A percentile compares a stretch with the other conserved stretches of the same genome.
Conservation (phyloP, 2,888 invertebrate species). For the Agrochola litura region DNA sequence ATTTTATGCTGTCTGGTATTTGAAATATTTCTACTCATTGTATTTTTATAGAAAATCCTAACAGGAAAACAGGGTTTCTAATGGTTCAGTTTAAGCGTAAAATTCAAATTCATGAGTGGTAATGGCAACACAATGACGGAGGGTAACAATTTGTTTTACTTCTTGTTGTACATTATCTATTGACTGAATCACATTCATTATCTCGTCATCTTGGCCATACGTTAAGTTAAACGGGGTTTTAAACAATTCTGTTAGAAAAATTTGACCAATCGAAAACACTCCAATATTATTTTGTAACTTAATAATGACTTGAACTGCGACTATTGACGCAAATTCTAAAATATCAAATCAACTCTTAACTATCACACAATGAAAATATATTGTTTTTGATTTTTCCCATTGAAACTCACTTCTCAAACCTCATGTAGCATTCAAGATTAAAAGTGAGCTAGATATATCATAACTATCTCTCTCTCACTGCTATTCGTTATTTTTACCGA, state of each 20-base stretch:
- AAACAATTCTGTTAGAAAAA: conserved; percentile 28
- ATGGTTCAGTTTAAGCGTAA: conserved; percentile 71
- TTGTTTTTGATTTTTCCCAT: background rate
- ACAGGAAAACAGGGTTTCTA: conserved; percentile 86
- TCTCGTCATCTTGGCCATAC: conserved; percentile 32
- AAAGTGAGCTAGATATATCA: conserved; percentile 10
- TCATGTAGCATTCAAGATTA: conserved; percentile 13
- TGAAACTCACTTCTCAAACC: background rate
- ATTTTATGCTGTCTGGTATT: conserved; percentile 61
- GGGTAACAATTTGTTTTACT: conserved; percentile 42
- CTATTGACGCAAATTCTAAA: background rate
- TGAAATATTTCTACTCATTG: conserved; percentile 62
- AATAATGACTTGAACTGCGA: conserved; percentile 8
- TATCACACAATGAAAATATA: conserved; percentile 8
- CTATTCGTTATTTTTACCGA: conserved; percentile 4
- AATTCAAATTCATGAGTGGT: conserved; percentile 52
- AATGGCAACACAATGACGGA: conserved; percentile 34
- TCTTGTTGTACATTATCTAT: conserved; percentile 44
- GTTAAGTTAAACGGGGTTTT: conserved; percentile 46
- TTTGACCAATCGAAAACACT: conserved; percentile 8
- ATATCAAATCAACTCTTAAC: conserved; percentile 10
- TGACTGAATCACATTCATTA: conserved; percentile 48
- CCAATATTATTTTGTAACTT: conserved; percentile 27
- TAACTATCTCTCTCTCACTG: background rate
- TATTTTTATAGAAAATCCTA: conserved; percentile 68